Evolutionary conservation across 2,888 invertebrate species (phyloP).

Genomic region (Autographa gamma): DNA sequence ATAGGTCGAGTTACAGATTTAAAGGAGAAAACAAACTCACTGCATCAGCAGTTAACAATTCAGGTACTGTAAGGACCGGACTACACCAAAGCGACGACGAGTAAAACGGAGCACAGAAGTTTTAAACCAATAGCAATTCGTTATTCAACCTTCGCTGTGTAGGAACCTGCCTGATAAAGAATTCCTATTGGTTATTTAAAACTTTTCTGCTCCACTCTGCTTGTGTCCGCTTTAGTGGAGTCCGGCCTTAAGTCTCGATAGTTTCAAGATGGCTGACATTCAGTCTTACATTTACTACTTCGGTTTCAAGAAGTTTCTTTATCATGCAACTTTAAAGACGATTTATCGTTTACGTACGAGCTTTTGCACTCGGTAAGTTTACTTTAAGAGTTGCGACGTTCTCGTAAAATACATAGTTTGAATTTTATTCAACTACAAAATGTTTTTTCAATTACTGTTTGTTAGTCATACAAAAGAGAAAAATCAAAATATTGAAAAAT

Average conservation of each 20-base stretch:
- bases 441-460: background rate
- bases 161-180: too few species aligned
- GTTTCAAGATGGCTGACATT: background rate
- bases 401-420: background rate
- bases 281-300: background rate
- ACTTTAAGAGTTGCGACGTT: background rate
- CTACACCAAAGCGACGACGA: too few species aligned
- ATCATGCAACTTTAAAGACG: conserved; percentile 17
- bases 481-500: too few species aligned
- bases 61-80: background rate
- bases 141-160: too few species aligned
- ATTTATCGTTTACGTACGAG: conserved; percentile 14
- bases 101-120: too few species aligned
- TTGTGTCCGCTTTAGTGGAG: too few species aligned
- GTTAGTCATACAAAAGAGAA: too few species aligned
- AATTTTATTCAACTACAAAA: background rate
- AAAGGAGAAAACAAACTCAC: background rate
- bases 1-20: background rate
- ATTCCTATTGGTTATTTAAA: too few species aligned
- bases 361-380: background rate
- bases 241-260: background rate
- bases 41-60: conserved; percentile 11
- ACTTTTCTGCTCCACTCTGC: too few species aligned
- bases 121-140: too few species aligned
- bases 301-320: conserved; percentile 19